Conservation (phyloP, 1,140 invertebrate species). For the Argopecten irradians region DNA sequence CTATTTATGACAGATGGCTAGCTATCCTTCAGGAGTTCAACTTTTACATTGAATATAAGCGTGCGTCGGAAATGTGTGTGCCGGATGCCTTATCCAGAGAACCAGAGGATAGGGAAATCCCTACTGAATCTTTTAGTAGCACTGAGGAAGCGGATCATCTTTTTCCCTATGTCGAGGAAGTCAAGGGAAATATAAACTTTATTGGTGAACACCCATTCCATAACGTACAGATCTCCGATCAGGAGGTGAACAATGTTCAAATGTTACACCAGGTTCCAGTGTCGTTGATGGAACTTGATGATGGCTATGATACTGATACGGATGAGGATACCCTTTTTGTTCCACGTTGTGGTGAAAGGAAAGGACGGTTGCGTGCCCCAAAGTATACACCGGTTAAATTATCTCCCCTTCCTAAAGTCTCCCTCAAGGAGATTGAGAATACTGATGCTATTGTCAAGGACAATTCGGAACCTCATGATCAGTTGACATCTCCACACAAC, state of each 20-base stretch:
- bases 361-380: neutral
- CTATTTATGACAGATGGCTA: no score
- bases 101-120: no score
- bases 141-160: conserved; percentile 5
- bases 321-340: neutral
- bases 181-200: no score
- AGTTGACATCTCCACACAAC: no score
- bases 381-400: neutral
- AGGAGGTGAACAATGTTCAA: neutral
- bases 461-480: no score
- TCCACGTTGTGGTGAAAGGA: neutral
- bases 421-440: conserved; percentile 16
- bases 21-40: no score
- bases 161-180: conserved; percentile 24
- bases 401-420: neutral
- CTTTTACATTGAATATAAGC: no score
- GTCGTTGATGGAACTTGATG: neutral
- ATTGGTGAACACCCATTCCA: neutral
- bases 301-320: neutral
- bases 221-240: neutral
- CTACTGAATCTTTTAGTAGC: neutral
- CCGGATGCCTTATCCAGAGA: no score
- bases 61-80: no score
- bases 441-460: neutral
- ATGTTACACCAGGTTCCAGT: neutral